Evolutionary conservation across 2,113 vertebrate genomes (phyloP), one percentile per base, ranked within the genome.

Genomic region (Cavia aperea): DNA sequence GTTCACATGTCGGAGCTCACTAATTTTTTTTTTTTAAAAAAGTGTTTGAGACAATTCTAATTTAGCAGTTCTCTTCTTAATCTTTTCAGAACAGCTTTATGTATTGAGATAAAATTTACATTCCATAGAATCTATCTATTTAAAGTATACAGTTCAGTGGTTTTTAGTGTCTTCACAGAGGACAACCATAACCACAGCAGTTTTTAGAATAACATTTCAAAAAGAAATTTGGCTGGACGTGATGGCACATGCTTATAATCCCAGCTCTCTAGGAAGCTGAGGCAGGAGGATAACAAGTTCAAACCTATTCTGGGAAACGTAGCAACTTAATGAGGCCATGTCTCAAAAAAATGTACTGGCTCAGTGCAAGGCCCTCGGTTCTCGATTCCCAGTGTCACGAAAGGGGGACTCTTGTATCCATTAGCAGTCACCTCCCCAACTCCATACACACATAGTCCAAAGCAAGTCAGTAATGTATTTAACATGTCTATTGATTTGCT

Each of bases 121-220:
- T 49, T 77, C 24, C 24, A 7, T 49, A 63, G 29, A 84, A 7
- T 91, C 85, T 26, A 68, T 51, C 6, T 43, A 78, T 73, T 93
- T 86, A 54, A 79, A 92, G 18, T 81, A 29, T 89, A 77, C 73
- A 46, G 15, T 81, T 93, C 2, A 77, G 0, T 89, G 39, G 11
- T 83, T 94, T 94, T 95, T 91, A 90, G 24, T 91, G 15, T 91
- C 83, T 58, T 89, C 51, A 73, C 16, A 82, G 43, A 75, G n/a
- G 88, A 11, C 24, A 65, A 18, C 54, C 1, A 11, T 81, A 39
- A 58, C 56, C 19, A 58, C 8, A 66, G 4, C 86, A 56, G 36
- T 86, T 70, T 77, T 94, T 68, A 75, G 46, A 65, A 79, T 60
- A 84, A 49, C 46, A 87, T 91, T 86, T 95, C 56, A 81, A 54